Base-by-base conservation (phyloP, 2,888 invertebrate genomes). In the Hydriomena furcata region DNA sequence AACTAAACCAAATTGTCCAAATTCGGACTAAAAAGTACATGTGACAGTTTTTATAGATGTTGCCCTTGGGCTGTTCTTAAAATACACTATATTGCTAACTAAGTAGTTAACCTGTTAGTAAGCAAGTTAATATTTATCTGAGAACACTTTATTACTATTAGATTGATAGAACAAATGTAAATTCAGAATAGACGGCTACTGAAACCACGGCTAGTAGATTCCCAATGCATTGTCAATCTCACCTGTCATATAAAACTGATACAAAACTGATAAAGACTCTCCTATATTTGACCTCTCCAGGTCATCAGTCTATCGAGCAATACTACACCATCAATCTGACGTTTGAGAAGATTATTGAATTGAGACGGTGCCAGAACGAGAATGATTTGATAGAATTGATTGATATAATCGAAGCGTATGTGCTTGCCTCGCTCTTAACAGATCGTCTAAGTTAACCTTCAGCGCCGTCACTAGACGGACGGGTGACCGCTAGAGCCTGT, bases 251-350 rank as follows among this genome's bases (percentile, higher is more conserved):
- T 13, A 11, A 28, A 10, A 10, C 28, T 7, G 3, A 17, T 2
- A 31, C 12, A n/a, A 31, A 17, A 2, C 17, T 17, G 17, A 17
- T 4, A 10, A 10, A 27, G 1, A n/a, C 25, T 25, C n/a, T 17
- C n/a, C 7, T 10, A n/a, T 38, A 12, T 7, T 12, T 20, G 45
- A 41, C 44, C 51, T 51, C 12, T 36, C 7, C 37, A 31, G 28
- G 10, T 50, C 28, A 36, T n/a, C 27, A 51, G 31, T 41, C 10
- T 24, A 27, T 21, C 25, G 35, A 31, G 23, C 34, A 31, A 34
- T 51, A 6, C 27, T 34, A 24, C 38, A 25, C 23, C 20, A 51
- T 36, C 24, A 35, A 35, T 35, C 46, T 37, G 31, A 46, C 51
- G 41, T 28, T 30, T 3, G 13, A 10, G 5, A 12, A 30, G 27